Evolutionary conservation across 2,797 vertebrate species (phyloP).

Genomic region (Passerculus sandwichensis): DNA sequence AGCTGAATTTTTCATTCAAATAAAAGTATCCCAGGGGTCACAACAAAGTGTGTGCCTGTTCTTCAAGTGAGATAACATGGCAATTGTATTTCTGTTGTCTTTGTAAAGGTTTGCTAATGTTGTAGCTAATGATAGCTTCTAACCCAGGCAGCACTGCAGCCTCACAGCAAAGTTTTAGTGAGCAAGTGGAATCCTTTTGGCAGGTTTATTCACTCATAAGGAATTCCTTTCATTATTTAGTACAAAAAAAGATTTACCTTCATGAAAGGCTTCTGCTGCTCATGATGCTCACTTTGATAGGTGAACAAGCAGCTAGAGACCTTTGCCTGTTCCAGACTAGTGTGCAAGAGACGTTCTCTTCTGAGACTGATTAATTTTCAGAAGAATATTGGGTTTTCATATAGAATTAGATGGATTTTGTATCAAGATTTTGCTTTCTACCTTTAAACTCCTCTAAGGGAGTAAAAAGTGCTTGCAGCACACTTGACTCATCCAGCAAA

Average conservation of each 20-base stretch:
- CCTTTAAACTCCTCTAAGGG: neutral
- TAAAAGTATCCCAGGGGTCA: neutral
- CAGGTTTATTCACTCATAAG: conserved; percentile 55
- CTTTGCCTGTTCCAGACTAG: neutral
- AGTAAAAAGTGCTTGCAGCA: neutral
- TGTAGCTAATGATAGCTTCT: conserved; percentile 4
- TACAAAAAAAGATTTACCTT: conserved; percentile 33
- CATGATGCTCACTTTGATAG: conserved; percentile 11
- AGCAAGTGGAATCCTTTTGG: conserved; percentile 24
- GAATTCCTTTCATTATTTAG: conserved; percentile 63
- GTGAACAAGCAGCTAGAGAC: neutral
- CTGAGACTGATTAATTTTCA: neutral
- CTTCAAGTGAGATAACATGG: neutral
- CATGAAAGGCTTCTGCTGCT: conserved; percentile 28
- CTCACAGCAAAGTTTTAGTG: neutral
- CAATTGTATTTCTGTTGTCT: neutral
- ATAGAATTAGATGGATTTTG: neutral
- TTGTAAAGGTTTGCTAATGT: neutral
- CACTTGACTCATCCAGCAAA: neutral
- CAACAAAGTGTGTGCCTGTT: neutral
- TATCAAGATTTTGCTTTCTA: neutral
- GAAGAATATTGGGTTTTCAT: neutral
- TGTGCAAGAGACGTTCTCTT: neutral
- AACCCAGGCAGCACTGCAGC: neutral
- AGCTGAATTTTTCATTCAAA: conserved; percentile 6